A percentile compares a stretch with the other conserved stretches of the same genome.
Evolutionary conservation across 2,797 vertebrate species (phyloP).

Genomic region (Synanceia verrucosa): DNA sequence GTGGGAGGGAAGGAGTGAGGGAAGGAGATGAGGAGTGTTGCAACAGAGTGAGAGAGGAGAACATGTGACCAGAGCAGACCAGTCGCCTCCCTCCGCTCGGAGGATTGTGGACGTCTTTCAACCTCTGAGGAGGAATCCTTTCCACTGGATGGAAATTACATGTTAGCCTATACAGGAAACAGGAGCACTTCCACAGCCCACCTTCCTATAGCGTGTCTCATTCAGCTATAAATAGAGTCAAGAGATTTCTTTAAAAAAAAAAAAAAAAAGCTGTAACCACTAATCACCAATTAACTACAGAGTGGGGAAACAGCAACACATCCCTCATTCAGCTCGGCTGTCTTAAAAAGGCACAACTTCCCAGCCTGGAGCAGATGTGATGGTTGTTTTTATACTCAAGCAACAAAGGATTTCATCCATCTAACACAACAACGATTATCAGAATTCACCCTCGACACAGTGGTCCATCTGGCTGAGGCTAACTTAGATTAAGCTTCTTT

Average conservation of each 20-base stretch:
- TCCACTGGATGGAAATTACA: constrained; percentile 69
- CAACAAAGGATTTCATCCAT: constrained; percentile 30
- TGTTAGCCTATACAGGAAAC: constrained; percentile 46
- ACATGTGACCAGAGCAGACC: constrained; percentile 91
- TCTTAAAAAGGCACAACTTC: background rate
- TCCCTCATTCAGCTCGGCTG: constrained; percentile 8
- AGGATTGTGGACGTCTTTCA: constrained; percentile 75
- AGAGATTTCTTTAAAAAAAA: constrained; percentile 4
- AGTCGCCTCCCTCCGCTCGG: constrained; percentile 85
- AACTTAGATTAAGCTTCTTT: constrained; percentile 75
- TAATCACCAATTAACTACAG: constrained; percentile 31
- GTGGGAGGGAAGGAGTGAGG: constrained; percentile 55
- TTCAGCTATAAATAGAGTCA: constrained; percentile 49
- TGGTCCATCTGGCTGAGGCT: constrained; percentile 64
- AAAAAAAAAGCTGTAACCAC: constrained; percentile 10
- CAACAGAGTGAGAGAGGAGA: constrained; percentile 62
- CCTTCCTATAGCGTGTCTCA: background rate
- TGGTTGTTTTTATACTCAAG: constrained; percentile 6
- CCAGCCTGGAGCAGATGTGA: constrained; percentile 24
- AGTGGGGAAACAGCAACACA: constrained; percentile 9
- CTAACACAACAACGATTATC: no score
- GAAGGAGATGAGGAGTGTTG: constrained; percentile 58
- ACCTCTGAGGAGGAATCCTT: constrained; percentile 73
- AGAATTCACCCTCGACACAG: constrained; percentile 21
- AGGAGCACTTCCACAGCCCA: constrained; percentile 23